Percentiles rank a stretch among this genome's conserved stretches.
Conservation (phyloP, 2,113 vertebrate genomes). For the Equus quagga region DNA sequence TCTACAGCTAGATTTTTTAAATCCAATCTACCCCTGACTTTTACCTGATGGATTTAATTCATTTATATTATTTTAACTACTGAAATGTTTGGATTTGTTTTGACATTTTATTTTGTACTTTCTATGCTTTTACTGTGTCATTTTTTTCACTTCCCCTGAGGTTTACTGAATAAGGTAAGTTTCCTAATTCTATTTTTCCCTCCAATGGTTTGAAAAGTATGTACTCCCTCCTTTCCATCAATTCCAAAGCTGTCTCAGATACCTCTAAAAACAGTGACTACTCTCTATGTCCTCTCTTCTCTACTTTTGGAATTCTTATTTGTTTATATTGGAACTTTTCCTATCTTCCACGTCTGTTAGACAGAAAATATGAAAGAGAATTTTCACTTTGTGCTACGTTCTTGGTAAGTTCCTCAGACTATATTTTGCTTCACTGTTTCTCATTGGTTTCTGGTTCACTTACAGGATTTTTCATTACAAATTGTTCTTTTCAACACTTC, state of each 20-base stretch:
- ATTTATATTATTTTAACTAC: background rate
- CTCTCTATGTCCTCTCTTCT: constrained; percentile 3
- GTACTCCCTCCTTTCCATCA: background rate
- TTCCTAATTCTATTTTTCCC: background rate
- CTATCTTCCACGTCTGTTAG: background rate
- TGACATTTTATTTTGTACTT: background rate
- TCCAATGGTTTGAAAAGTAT: background rate
- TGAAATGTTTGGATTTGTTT: background rate
- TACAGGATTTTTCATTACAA: constrained; percentile 2
- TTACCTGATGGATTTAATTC: background rate
- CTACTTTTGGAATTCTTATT: constrained; percentile 12
- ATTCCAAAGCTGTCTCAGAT: background rate
- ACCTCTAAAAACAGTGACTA: background rate
- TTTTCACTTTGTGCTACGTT: background rate
- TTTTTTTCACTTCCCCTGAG: background rate
- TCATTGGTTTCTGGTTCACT: constrained; percentile 7
- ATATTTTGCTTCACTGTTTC: constrained; percentile 28
- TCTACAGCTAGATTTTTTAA: background rate
- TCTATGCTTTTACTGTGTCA: background rate
- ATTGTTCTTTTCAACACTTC: background rate
- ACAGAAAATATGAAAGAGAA: background rate
- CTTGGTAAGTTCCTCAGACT: background rate
- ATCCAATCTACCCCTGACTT: background rate
- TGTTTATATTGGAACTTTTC: background rate
- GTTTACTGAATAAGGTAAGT: background rate